Evolutionary conservation across 2,113 vertebrate genomes (phyloP).

Genomic region (Albula goreensis): DNA sequence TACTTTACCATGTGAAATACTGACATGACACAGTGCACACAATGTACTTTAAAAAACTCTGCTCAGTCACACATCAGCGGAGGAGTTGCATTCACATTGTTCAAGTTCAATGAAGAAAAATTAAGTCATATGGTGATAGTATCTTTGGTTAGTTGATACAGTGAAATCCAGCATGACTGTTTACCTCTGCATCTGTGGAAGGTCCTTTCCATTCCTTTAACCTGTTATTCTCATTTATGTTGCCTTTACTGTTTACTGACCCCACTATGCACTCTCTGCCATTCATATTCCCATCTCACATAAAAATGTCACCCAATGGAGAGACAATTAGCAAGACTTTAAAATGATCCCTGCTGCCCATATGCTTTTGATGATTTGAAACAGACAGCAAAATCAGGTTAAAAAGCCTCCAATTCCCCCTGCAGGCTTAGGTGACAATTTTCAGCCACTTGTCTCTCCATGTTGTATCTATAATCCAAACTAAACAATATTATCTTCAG

Average conservation of each 20-base stretch:
- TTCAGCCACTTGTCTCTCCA: not conserved
- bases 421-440: not conserved
- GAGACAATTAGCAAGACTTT: not conserved
- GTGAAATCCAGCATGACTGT: not conserved
- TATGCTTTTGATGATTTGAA: not conserved
- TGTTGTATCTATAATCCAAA: not conserved
- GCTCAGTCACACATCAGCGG: not conserved
- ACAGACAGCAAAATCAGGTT: not conserved
- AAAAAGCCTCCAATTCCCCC: not conserved
- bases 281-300: not conserved
- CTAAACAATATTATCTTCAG: not conserved
- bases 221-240: not conserved
- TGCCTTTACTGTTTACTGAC: not conserved
- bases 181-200: not conserved
- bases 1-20: not conserved
- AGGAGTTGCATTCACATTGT: not conserved
- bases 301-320: not conserved
- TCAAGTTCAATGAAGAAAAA: not conserved
- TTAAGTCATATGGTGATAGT: not conserved
- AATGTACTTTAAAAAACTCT: not conserved
- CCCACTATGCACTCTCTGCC: not conserved
- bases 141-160: not conserved
- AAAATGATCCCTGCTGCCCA: not conserved
- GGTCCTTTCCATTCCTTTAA: not conserved
- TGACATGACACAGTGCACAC: not conserved